Evolutionary conservation across 1,140 invertebrate genomes (phyloP).

Genomic region (Anagrus nilaparvatae): DNA sequence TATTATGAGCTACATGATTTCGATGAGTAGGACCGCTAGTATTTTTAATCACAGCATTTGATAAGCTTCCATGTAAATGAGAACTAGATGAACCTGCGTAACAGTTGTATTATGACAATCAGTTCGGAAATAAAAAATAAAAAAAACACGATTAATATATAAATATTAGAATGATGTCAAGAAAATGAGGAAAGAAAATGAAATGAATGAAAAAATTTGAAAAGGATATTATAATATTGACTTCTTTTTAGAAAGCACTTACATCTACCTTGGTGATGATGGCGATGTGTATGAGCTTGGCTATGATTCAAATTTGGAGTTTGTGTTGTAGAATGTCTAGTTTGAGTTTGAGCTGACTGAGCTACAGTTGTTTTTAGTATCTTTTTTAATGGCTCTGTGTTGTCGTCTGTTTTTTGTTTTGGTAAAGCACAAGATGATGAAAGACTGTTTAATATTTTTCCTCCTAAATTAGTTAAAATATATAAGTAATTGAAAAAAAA

Average conservation of each 20-base stretch:
- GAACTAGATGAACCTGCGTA: slow-evolving; percentile 27
- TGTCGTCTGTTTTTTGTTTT: neutral
- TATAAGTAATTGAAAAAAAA: too few species aligned
- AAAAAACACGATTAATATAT: neutral
- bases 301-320: slow-evolving; percentile 27
- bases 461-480: too few species aligned
- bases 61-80: slow-evolving; percentile 27
- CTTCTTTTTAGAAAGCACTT: slow-evolving; percentile 7
- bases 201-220: slow-evolving; percentile 3
- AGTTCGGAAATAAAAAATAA: neutral
- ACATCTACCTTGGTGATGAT: slow-evolving; percentile 26
- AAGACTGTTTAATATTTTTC: too few species aligned
- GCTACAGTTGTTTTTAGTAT: slow-evolving; percentile 6
- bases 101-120: slow-evolving; percentile 11
- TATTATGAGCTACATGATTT: slow-evolving; percentile 27
- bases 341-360: slow-evolving; percentile 27
- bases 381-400: slow-evolving; percentile 10
- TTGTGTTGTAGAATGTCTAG: slow-evolving; percentile 38
- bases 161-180: slow-evolving; percentile 3
- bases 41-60: slow-evolving; percentile 28
- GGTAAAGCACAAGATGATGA: neutral
- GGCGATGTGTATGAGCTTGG: slow-evolving; percentile 20
- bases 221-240: slow-evolving; percentile 6
- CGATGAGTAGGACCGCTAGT: slow-evolving; percentile 23
- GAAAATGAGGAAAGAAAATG: neutral